These are phyloP conservation scores for Sinohyriopsis cumingii DNA, from an alignment of 2,888 invertebrate genomes.

Conservation along the genomic window DNA sequence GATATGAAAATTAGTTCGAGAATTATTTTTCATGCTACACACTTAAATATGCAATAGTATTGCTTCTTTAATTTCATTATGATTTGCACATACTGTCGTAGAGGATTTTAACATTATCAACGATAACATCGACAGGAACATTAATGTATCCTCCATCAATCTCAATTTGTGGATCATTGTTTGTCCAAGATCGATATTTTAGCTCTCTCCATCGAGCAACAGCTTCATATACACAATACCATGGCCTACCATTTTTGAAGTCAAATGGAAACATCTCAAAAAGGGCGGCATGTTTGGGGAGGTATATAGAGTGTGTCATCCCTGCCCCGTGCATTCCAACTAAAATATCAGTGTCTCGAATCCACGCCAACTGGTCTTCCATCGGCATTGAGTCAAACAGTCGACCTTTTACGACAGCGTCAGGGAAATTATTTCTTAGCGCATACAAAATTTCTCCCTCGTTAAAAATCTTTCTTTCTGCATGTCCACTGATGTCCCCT, in stretches of 20 bases:
- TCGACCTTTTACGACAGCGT: slow-evolving; percentile 42
- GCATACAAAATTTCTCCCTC: slow-evolving; percentile 50
- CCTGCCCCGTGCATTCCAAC: slow-evolving; percentile 68
- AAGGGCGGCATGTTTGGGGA: slow-evolving; percentile 53
- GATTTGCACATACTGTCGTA: no score
- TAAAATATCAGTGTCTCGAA: slow-evolving; percentile 55
- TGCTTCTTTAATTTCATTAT: no score
- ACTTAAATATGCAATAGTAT: no score
- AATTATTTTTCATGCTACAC: no score
- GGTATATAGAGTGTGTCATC: slow-evolving; percentile 59
- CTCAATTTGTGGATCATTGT: slow-evolving; percentile 36
- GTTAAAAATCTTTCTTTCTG: slow-evolving; percentile 60
- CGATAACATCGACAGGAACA: slow-evolving; percentile 31
- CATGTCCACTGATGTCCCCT: slow-evolving; percentile 54
- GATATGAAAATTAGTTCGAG: no score
- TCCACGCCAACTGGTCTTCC: slow-evolving; percentile 50
- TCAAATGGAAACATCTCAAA: slow-evolving; percentile 54
- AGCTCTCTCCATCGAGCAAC: slow-evolving; percentile 58
- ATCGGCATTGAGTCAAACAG: slow-evolving; percentile 58
- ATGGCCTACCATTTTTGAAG: slow-evolving; percentile 40
- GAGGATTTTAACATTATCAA: slow-evolving; percentile 20
- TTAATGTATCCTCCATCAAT: slow-evolving; percentile 32
- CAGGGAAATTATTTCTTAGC: slow-evolving; percentile 20
- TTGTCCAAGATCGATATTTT: slow-evolving; percentile 55
- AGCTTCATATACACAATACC: slow-evolving; percentile 47